phyloP scores from a whole-genome alignment of 2,797 vertebrate species.

The Eupleurogrammus muticus region DNA sequence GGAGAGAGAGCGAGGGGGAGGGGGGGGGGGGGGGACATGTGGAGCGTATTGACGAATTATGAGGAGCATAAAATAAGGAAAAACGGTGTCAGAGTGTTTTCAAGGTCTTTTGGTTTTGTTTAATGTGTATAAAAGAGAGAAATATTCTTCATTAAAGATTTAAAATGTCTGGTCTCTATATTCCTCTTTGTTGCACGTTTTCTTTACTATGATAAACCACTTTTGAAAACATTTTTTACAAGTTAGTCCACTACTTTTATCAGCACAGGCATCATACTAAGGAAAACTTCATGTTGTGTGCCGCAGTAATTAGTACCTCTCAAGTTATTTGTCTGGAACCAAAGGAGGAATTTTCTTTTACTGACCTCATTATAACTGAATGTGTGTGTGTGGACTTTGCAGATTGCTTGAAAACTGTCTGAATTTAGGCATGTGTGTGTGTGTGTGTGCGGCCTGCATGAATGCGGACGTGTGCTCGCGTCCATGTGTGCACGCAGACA shows the following conservation, averaged over 20 bases:
- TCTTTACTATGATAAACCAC: background rate
- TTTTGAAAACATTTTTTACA: background rate
- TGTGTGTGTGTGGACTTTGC: slow-evolving; percentile 28
- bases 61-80: slow-evolving; percentile 15
- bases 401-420: slow-evolving; percentile 22
- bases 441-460: slow-evolving; percentile 20
- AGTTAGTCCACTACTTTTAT: background rate
- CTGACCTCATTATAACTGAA: slow-evolving; percentile 57
- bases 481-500: slow-evolving; percentile 45
- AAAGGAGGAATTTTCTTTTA: slow-evolving; percentile 32
- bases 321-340: slow-evolving; percentile 11
- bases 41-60: slow-evolving; percentile 51
- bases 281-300: slow-evolving; percentile 1
- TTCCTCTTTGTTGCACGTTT: slow-evolving; percentile 8
- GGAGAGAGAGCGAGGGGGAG: slow-evolving; percentile 32
- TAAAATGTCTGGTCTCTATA: background rate
- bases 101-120: slow-evolving; percentile 52
- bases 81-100: slow-evolving; percentile 22
- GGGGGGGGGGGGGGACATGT: slow-evolving; percentile 20
- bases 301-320: slow-evolving; percentile 39
- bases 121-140: slow-evolving; percentile 24
- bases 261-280: slow-evolving; percentile 11
- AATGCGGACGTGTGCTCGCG: background rate
- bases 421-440: slow-evolving; percentile 9
- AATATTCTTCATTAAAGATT: slow-evolving; percentile 12